Evolutionary conservation across 2,797 vertebrate genomes (phyloP).

Genomic region (Distichodus sexfasciatus): DNA sequence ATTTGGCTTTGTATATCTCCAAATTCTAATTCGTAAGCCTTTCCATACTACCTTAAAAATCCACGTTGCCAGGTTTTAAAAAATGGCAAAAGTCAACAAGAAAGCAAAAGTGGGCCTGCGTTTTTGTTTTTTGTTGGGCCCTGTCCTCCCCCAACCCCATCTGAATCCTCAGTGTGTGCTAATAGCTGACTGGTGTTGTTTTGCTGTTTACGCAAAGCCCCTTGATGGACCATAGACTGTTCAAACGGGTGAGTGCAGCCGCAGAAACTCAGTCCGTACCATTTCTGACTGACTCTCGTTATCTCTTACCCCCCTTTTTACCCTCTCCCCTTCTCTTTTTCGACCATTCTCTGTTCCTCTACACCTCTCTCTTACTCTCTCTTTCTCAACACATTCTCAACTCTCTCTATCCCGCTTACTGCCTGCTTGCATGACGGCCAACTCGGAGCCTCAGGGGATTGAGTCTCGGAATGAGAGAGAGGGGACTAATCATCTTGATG

Average conservation of each 20-base stretch:
- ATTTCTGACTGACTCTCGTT: slow-evolving; percentile 61
- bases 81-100: background rate
- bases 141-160: slow-evolving; percentile 66
- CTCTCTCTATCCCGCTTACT: slow-evolving; percentile 68
- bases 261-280: slow-evolving; percentile 75
- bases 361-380: too few relatives aligned
- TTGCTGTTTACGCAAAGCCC: slow-evolving; percentile 97
- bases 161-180: slow-evolving; percentile 75
- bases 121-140: slow-evolving; percentile 49
- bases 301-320: slow-evolving; percentile 61
- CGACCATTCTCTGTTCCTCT: slow-evolving; percentile 52
- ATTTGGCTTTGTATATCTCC: too few relatives aligned
- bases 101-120: slow-evolving; percentile 24
- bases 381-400: slow-evolving; percentile 70
- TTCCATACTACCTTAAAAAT: background rate
- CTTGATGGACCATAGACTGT: slow-evolving; percentile 99
- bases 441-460: slow-evolving; percentile 59
- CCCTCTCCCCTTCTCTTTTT: slow-evolving; percentile 54
- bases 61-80: background rate
- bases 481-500: too few relatives aligned
- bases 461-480: slow-evolving; percentile 62
- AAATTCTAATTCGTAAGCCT: too few relatives aligned
- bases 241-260: slow-evolving; percentile 98
- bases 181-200: slow-evolving; percentile 98
- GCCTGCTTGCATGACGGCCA: slow-evolving; percentile 98